Percentiles rank a stretch among this genome's conserved stretches.
These are phyloP conservation scores for Gracilinanus agilis DNA, from an alignment of 2,113 vertebrate species.

Conservation along the genomic window DNA sequence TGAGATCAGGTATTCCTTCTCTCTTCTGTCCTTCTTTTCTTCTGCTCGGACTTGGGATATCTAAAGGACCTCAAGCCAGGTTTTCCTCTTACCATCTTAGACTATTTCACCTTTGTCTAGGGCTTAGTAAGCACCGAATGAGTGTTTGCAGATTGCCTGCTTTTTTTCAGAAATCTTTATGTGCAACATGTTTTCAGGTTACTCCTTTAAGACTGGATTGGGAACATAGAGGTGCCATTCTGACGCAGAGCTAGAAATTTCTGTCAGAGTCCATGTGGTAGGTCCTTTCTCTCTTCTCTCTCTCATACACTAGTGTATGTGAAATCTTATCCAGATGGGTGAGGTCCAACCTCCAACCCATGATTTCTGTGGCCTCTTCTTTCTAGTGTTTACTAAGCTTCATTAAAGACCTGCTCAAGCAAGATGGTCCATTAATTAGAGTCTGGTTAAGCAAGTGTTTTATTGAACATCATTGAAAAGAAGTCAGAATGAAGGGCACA, in stretches of 20 bases:
- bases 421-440: background rate
- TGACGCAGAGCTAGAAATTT: background rate
- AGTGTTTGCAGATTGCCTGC: background rate
- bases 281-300: background rate
- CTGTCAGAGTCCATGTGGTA: background rate
- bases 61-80: too few species aligned
- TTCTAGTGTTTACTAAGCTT: background rate
- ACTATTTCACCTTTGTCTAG: too few species aligned
- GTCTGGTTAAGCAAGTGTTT: background rate
- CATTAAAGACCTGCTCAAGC: background rate
- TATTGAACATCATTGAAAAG: background rate
- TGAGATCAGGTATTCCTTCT: too few species aligned
- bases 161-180: background rate
- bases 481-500: background rate
- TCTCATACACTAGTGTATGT: background rate
- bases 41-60: too few species aligned
- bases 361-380: background rate
- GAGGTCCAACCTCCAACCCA: background rate
- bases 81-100: too few species aligned
- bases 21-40: too few species aligned
- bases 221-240: background rate
- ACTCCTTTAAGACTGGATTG: background rate
- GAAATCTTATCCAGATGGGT: too few species aligned
- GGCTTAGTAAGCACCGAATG: background rate
- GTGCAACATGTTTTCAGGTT: background rate